Evolutionary conservation across 2,113 vertebrate species (phyloP).

Genomic region (Monopterus albus): DNA sequence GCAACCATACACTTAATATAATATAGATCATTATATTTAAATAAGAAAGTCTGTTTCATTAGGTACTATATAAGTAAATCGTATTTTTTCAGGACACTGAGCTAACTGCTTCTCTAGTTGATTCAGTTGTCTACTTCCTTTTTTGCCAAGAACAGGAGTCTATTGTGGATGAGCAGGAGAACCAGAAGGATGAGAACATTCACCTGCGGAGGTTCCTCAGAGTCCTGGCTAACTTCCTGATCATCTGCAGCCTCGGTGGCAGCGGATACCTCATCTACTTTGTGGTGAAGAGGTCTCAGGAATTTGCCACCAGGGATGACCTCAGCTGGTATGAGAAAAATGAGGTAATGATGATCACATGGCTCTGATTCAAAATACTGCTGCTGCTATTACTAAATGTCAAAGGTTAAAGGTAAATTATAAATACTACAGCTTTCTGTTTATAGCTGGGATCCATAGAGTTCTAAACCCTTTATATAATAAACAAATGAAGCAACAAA

Average conservation of each 20-base stretch:
- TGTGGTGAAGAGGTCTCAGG: slow-evolving; percentile 96
- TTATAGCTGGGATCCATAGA: too few species aligned
- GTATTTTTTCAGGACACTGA: background rate
- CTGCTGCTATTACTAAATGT: too few species aligned
- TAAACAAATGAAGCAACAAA: too few species aligned
- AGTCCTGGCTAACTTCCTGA: slow-evolving; percentile 92
- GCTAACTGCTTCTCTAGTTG: background rate
- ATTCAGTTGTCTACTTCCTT: background rate
- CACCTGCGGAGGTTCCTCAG: slow-evolving; percentile 94
- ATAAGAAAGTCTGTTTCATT: too few species aligned
- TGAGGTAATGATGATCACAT: slow-evolving; percentile 84
- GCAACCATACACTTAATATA: slow-evolving; percentile 2
- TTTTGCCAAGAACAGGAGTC: slow-evolving; percentile 87
- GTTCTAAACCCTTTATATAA: too few species aligned
- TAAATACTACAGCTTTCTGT: too few species aligned
- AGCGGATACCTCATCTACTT: slow-evolving; percentile 99
- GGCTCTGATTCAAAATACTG: background rate
- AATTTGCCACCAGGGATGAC: slow-evolving; percentile 90
- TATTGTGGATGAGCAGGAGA: slow-evolving; percentile 98
- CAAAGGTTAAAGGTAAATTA: too few species aligned
- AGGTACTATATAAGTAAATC: too few species aligned
- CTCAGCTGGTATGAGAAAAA: slow-evolving; percentile 98
- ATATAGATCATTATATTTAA: too few species aligned
- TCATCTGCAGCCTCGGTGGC: slow-evolving; percentile 94
- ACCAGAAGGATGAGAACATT: slow-evolving; percentile 97